phyloP scores from a whole-genome alignment of 2,113 vertebrate genomes.

The Ursus arctos region DNA sequence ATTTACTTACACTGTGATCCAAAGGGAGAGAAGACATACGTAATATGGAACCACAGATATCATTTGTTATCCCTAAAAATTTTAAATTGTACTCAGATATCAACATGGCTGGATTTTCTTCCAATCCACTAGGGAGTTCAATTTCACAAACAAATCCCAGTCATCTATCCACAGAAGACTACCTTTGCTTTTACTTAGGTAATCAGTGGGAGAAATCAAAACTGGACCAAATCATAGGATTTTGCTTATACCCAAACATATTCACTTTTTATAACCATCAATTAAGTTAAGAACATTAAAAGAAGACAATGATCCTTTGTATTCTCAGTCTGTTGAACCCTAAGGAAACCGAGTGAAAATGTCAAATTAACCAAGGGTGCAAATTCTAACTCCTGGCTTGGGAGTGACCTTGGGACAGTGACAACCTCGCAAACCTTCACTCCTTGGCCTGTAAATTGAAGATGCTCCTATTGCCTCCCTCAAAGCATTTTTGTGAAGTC shows the following conservation, averaged over 20 bases:
- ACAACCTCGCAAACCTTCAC: background rate
- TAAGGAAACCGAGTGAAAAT: background rate
- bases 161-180: background rate
- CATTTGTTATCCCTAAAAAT: background rate
- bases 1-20: background rate
- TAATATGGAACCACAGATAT: background rate
- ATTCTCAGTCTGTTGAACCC: background rate
- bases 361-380: background rate
- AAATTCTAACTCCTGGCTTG: background rate
- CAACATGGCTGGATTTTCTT: constrained; percentile 34
- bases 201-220: background rate
- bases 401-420: background rate
- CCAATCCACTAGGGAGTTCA: background rate
- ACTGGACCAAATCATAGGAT: background rate
- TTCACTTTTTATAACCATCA: background rate
- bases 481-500: background rate
- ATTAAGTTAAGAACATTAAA: background rate
- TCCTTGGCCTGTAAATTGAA: background rate
- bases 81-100: background rate
- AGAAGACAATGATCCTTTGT: background rate
- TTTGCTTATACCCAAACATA: background rate
- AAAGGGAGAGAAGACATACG: background rate
- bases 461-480: background rate
- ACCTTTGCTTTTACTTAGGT: background rate
- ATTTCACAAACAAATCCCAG: background rate